Percentiles rank a stretch among this genome's conserved stretches.
Conservation (phyloP, 2,113 vertebrate species). For the Tenrec ecaudatus region DNA sequence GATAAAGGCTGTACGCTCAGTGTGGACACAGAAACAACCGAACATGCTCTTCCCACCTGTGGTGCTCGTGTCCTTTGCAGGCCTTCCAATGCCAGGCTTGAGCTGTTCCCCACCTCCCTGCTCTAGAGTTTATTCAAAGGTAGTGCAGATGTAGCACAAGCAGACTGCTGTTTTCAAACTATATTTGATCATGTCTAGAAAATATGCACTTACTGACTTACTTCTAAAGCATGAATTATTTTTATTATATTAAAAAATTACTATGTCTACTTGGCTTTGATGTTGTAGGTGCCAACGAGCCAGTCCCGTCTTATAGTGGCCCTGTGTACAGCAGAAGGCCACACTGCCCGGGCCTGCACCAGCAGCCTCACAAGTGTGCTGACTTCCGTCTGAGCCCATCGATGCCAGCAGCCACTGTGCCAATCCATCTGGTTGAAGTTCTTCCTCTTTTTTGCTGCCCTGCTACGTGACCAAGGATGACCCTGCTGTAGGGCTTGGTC, state of each 20-base stretch:
- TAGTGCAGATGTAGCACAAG: slow-evolving; percentile 42
- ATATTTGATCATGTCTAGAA: slow-evolving; percentile 51
- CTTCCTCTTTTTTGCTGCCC: no score
- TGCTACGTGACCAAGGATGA: no score
- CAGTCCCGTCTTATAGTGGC: no score
- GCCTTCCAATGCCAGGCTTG: background rate
- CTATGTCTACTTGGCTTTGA: slow-evolving; percentile 54
- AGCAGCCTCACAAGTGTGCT: no score
- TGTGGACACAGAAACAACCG: background rate
- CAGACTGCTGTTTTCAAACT: background rate
- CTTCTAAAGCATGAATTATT: slow-evolving; percentile 43
- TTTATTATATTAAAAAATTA: slow-evolving; percentile 8
- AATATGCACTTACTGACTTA: slow-evolving; percentile 32
- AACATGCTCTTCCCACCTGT: slow-evolving; percentile 19
- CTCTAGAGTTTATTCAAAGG: slow-evolving; percentile 55
- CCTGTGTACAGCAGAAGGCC: no score
- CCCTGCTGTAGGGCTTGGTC: no score
- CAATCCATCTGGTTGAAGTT: no score
- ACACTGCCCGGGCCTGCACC: no score
- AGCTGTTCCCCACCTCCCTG: slow-evolving; percentile 37
- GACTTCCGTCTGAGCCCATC: no score
- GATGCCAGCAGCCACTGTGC: no score
- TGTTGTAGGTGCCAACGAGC: no score
- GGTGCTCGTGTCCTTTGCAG: background rate
- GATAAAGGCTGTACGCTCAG: slow-evolving; percentile 48